Conservation (phyloP, 2,797 vertebrate genomes). For the Paedocypris micromegethes region DNA sequence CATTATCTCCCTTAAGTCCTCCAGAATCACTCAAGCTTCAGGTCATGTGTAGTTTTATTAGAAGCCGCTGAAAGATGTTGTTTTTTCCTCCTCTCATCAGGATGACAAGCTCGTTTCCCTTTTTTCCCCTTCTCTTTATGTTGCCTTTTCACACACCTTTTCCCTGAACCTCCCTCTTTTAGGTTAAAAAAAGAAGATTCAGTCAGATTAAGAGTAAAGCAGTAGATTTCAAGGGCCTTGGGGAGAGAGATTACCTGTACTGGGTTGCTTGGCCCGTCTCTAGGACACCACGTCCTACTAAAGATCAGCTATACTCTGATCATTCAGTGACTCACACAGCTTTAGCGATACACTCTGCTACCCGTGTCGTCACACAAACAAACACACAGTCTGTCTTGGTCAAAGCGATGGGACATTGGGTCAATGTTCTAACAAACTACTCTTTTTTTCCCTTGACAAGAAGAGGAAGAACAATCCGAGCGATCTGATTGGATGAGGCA, state of each 20-base stretch:
- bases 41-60: slow-evolving; percentile 33
- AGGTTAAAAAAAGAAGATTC: slow-evolving; percentile 20
- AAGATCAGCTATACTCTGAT: slow-evolving; percentile 28
- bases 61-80: slow-evolving; percentile 20
- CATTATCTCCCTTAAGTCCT: slow-evolving; percentile 20
- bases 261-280: slow-evolving; percentile 29
- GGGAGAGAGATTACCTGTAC: slow-evolving; percentile 41
- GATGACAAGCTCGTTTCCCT: slow-evolving; percentile 1
- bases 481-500: not conserved
- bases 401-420: slow-evolving; percentile 10
- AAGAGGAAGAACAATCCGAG: not conserved
- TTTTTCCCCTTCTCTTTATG: slow-evolving; percentile 5
- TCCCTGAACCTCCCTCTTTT: slow-evolving; percentile 13
- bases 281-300: slow-evolving; percentile 32
- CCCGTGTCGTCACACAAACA: slow-evolving; percentile 6
- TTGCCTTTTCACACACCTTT: not conserved
- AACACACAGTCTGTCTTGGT: slow-evolving; percentile 11
- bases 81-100: not conserved
- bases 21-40: slow-evolving; percentile 11
- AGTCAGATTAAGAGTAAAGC: slow-evolving; percentile 32
- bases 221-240: slow-evolving; percentile 29
- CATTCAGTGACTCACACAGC: slow-evolving; percentile 19
- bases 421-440: slow-evolving; percentile 7
- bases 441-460: not conserved
- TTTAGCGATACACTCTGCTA: slow-evolving; percentile 7